phyloP scores from a whole-genome alignment of 2,797 vertebrate species.

The Buphagus erythrorhynchus region DNA sequence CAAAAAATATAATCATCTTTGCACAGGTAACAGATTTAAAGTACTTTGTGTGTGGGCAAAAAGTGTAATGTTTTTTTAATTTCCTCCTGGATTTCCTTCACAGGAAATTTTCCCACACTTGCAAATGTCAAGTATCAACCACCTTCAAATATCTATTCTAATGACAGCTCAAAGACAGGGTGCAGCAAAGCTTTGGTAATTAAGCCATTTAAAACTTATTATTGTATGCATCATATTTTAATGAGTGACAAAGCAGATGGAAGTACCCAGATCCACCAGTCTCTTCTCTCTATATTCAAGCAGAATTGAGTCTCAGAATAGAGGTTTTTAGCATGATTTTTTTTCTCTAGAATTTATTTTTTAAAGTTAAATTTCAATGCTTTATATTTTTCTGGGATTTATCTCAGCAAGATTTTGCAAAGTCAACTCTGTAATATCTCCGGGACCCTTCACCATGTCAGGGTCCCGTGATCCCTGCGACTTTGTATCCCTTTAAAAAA shows the following conservation, averaged over 20 bases:
- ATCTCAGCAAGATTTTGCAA: background rate
- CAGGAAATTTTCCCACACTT: background rate
- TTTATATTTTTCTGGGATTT: background rate
- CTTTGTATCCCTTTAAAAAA: background rate
- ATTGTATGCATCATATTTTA: background rate
- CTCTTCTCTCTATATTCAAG: background rate
- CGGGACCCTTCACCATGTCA: rapidly evolving
- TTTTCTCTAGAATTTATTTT: background rate
- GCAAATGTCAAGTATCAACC: background rate
- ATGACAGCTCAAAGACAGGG: background rate
- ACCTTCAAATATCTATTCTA: background rate
- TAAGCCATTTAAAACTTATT: background rate
- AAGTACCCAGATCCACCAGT: background rate
- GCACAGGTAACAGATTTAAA: background rate
- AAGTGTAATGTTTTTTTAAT: background rate
- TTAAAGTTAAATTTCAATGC: background rate
- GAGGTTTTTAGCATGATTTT: background rate
- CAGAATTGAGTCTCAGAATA: background rate
- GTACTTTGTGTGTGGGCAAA: background rate
- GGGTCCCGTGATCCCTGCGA: background rate
- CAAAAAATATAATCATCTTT: background rate
- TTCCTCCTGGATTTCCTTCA: background rate
- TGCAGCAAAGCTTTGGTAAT: background rate
- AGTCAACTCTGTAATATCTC: background rate
- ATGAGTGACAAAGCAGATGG: background rate